Evolutionary conservation across 2,888 invertebrate genomes (phyloP).

Genomic region (Cremastobaeus sp.): DNA sequence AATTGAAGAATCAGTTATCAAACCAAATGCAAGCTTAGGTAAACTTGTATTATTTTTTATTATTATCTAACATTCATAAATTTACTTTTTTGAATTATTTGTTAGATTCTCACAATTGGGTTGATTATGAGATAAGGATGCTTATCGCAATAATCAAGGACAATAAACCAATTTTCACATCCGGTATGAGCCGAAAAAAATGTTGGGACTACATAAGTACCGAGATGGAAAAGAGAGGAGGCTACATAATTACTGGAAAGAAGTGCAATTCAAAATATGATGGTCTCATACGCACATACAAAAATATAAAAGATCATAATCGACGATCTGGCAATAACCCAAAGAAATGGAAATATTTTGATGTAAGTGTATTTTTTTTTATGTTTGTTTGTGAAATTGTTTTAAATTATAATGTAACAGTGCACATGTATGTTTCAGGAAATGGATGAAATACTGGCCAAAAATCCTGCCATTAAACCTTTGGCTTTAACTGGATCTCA

Average conservation of each 20-base stretch:
- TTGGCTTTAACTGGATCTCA: slow-evolving; percentile 2
- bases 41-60: too few relatives aligned
- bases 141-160: background rate
- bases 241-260: background rate
- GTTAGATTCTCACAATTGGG: too few relatives aligned
- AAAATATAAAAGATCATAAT: background rate
- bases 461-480: slow-evolving; percentile 8
- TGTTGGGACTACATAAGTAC: background rate
- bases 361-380: slow-evolving; percentile 2
- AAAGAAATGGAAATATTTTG: background rate
- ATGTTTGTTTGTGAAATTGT: too few relatives aligned
- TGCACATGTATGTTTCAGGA: too few relatives aligned
- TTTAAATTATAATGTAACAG: too few relatives aligned
- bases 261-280: slow-evolving; percentile 1
- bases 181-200: background rate
- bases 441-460: slow-evolving; percentile 1
- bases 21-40: too few relatives aligned
- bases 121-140: background rate
- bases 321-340: background rate
- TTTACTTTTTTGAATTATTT: too few relatives aligned
- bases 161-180: background rate
- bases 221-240: background rate
- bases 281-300: background rate
- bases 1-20: too few relatives aligned
- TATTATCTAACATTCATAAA: too few relatives aligned